A percentile compares a stretch with the other conserved stretches of the same genome.
Evolutionary conservation across 2,797 vertebrate species (phyloP).

Genomic region (Falco naumanni): DNA sequence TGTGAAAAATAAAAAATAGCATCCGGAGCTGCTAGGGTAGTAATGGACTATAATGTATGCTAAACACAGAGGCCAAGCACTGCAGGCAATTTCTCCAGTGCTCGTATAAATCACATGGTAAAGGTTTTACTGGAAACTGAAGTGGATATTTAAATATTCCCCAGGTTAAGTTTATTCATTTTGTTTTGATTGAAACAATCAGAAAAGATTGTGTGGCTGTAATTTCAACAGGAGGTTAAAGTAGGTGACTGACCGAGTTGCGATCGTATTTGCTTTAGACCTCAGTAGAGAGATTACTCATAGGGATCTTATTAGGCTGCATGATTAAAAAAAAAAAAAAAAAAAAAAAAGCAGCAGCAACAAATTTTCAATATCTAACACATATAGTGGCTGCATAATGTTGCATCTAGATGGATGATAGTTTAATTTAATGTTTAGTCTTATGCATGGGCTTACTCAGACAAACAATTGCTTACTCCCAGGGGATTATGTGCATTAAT

Average conservation of each 20-base stretch:
- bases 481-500: slow-evolving; percentile 77
- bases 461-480: slow-evolving; percentile 71
- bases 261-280: slow-evolving; percentile 73
- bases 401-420: slow-evolving; percentile 62
- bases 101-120: slow-evolving; percentile 77
- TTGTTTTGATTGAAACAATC: slow-evolving; percentile 81
- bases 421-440: slow-evolving; percentile 77
- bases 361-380: slow-evolving; percentile 73
- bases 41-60: slow-evolving; percentile 81
- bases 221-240: slow-evolving; percentile 79
- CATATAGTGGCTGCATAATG: slow-evolving; percentile 61
- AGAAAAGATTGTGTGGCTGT: slow-evolving; percentile 74
- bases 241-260: slow-evolving; percentile 76
- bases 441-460: slow-evolving; percentile 69
- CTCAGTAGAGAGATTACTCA: slow-evolving; percentile 74
- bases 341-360: background rate
- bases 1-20: background rate
- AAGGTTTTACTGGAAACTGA: slow-evolving; percentile 78
- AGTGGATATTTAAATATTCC: slow-evolving; percentile 79
- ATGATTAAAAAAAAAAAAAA: slow-evolving; percentile 76
- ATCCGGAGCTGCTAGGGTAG: slow-evolving; percentile 51
- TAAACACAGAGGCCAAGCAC: slow-evolving; percentile 76
- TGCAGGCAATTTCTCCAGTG: slow-evolving; percentile 80
- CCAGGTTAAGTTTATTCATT: slow-evolving; percentile 45
- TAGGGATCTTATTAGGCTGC: slow-evolving; percentile 75